Evolutionary conservation across 1,140 invertebrate genomes (phyloP).

Genomic region (Platorchestia sp.): DNA sequence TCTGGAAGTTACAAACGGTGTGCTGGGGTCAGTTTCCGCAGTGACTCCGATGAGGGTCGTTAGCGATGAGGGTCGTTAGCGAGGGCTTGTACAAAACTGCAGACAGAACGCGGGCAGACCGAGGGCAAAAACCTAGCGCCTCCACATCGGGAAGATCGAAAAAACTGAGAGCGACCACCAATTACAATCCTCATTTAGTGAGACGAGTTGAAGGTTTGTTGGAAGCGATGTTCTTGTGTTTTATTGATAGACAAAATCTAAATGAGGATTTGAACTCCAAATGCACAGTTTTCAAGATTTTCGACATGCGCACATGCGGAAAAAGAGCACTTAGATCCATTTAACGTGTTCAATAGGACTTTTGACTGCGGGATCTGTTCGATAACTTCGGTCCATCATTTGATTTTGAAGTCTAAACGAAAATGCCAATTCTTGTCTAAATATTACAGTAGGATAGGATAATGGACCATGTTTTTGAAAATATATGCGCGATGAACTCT

Average conservation of each 20-base stretch:
- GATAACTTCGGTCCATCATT: background rate
- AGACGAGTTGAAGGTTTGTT: background rate
- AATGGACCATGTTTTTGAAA: too few relatives aligned
- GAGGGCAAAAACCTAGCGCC: background rate
- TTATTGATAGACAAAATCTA: background rate
- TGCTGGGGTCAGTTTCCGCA: background rate
- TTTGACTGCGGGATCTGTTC: background rate
- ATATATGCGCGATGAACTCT: too few relatives aligned
- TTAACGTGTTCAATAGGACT: background rate
- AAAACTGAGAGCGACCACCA: background rate
- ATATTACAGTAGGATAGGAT: too few relatives aligned
- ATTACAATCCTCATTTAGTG: background rate
- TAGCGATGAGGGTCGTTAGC: background rate
- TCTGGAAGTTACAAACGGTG: background rate
- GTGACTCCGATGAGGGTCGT: conserved; percentile 11
- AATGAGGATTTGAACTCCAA: background rate
- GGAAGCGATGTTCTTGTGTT: background rate
- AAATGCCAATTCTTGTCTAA: too few relatives aligned
- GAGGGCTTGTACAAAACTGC: background rate
- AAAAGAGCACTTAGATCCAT: background rate
- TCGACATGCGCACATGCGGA: background rate
- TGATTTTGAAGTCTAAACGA: background rate
- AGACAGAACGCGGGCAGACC: background rate
- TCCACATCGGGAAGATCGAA: background rate
- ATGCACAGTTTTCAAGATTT: background rate